Conservation (phyloP, 1,140 invertebrate genomes). For the Nylanderia fulva region DNA sequence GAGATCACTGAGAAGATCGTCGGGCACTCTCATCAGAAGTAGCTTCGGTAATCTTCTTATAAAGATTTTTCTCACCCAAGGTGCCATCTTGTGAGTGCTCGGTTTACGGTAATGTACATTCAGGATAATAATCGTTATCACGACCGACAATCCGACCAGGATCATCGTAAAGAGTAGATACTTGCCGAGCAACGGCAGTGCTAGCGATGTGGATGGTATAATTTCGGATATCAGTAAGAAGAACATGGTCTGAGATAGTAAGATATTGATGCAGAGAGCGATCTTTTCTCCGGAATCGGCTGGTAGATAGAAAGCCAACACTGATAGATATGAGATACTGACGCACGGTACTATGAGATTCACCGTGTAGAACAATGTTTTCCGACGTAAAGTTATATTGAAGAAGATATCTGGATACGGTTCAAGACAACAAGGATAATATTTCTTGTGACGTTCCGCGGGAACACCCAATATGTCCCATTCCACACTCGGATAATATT, state of each 20-base stretch:
- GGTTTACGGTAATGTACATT: constrained; percentile 99
- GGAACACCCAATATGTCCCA: constrained; percentile 98
- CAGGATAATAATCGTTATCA: constrained; percentile 98
- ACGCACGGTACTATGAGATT: constrained; percentile 98
- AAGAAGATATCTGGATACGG: constrained; percentile 98
- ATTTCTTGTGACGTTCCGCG: constrained; percentile 95
- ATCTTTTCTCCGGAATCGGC: constrained; percentile 99
- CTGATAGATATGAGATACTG: constrained; percentile 96
- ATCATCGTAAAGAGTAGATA: constrained; percentile 99
- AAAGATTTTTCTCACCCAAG: constrained; percentile 96
- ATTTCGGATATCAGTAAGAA: constrained; percentile 99
- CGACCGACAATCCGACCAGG: constrained; percentile 97
- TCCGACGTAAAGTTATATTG: constrained; percentile 97
- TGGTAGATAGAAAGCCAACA: constrained; percentile 98
- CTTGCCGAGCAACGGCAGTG: constrained; percentile 98
- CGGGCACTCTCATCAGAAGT: constrained; percentile 94
- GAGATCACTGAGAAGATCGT: constrained; percentile 92
- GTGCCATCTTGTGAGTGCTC: constrained; percentile 98
- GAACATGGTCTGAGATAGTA: constrained; percentile 99
- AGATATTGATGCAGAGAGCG: constrained; percentile 98
- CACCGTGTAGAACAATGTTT: constrained; percentile 98
- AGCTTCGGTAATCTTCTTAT: constrained; percentile 94
- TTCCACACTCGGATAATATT: constrained; percentile 98
- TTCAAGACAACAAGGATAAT: constrained; percentile 95
- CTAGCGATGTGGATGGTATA: constrained; percentile 99